phyloP scores from a whole-genome alignment of 2,797 vertebrate species.

The Cyclura pinguis region DNA sequence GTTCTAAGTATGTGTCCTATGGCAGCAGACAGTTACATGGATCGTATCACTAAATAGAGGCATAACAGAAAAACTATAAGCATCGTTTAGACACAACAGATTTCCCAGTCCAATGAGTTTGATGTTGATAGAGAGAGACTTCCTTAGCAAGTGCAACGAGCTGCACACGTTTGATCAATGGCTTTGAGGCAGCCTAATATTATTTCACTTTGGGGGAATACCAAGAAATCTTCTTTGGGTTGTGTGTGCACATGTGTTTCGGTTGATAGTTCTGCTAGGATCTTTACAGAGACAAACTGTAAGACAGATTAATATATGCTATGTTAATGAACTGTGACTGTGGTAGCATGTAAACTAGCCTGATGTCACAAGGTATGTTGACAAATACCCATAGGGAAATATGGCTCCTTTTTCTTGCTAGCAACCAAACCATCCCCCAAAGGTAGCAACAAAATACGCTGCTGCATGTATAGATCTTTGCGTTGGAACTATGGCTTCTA shows the following conservation, averaged over 20 bases:
- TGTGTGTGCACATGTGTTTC: not conserved
- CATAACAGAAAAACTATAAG: constrained; percentile 83
- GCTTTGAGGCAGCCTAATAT: constrained; percentile 73
- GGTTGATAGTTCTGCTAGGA: constrained; percentile 20
- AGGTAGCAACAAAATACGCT: constrained; percentile 36
- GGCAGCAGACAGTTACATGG: constrained; percentile 69
- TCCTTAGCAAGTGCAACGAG: constrained; percentile 83
- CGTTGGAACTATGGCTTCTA: constrained; percentile 60
- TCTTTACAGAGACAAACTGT: constrained; percentile 36
- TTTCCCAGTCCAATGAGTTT: constrained; percentile 88
- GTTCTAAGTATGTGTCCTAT: constrained; percentile 20
- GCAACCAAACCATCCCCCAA: constrained; percentile 22
- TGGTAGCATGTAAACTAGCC: not conserved
- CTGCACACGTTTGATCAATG: constrained; percentile 81
- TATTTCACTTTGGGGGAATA: constrained; percentile 67
- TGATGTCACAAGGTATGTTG: constrained; percentile 25
- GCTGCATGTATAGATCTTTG: constrained; percentile 50
- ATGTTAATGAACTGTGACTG: constrained; percentile 55
- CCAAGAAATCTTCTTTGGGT: constrained; percentile 27
- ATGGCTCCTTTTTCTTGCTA: constrained; percentile 43
- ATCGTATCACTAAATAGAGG: constrained; percentile 86
- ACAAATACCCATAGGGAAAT: constrained; percentile 38
- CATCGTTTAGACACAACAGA: constrained; percentile 85
- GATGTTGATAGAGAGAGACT: constrained; percentile 87
- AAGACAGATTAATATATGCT: constrained; percentile 34